These are phyloP conservation scores for Cyclura pinguis DNA, from an alignment of 2,797 vertebrate species.

Conservation along the genomic window DNA sequence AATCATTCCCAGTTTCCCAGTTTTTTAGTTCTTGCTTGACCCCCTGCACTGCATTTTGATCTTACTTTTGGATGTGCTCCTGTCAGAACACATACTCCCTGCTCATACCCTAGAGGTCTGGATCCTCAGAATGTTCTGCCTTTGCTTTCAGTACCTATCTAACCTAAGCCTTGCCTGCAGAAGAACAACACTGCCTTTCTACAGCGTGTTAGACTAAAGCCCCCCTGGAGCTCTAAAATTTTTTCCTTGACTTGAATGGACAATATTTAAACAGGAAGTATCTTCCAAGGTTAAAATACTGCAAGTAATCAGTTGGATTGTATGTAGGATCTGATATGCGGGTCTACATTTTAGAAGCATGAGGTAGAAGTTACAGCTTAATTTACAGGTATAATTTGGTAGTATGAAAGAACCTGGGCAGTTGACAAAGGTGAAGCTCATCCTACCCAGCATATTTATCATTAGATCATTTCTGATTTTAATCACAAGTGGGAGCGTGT, in stretches of 20 bases:
- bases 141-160: too few relatives aligned
- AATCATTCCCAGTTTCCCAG: too few relatives aligned
- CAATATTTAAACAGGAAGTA: background rate
- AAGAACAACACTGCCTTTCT: background rate
- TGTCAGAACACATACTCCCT: too few relatives aligned
- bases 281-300: slow-evolving; percentile 2
- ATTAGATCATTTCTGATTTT: slow-evolving; percentile 58
- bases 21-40: too few relatives aligned
- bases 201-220: background rate
- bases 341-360: slow-evolving; percentile 8
- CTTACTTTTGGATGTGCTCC: too few relatives aligned
- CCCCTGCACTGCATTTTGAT: too few relatives aligned
- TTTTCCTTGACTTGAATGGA: background rate
- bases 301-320: slow-evolving; percentile 6
- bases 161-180: too few relatives aligned
- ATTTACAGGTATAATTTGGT: slow-evolving; percentile 42
- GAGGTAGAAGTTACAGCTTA: slow-evolving; percentile 22
- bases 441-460: slow-evolving; percentile 19
- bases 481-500: slow-evolving; percentile 40
- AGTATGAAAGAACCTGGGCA: slow-evolving; percentile 41
- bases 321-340: background rate
- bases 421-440: slow-evolving; percentile 62
- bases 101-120: too few relatives aligned
- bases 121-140: too few relatives aligned
- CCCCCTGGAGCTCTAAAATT: background rate